Percentiles rank a stretch among this genome's conserved stretches.
These are phyloP conservation scores for Euproctis similis DNA, from an alignment of 2,888 invertebrate genomes.

Conservation along the genomic window DNA sequence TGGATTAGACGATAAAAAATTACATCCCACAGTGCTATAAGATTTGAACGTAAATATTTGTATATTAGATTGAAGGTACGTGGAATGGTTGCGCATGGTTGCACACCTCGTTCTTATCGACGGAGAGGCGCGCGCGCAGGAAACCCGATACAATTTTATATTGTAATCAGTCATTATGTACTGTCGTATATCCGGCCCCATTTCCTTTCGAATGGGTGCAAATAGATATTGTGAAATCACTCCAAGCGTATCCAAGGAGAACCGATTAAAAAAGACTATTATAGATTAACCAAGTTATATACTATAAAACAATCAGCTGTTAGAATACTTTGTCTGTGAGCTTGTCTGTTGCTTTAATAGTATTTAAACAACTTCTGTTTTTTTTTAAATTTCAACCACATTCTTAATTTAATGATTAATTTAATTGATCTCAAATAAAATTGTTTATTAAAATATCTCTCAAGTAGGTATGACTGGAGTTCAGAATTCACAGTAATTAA, in stretches of 20 bases:
- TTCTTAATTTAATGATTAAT: too few species aligned
- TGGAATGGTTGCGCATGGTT: slow-evolving; percentile 36
- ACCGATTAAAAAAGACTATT: too few species aligned
- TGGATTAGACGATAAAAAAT: slow-evolving; percentile 32
- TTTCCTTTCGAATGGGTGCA: slow-evolving; percentile 25
- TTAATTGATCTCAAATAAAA: too few species aligned
- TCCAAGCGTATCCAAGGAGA: slow-evolving; percentile 4
- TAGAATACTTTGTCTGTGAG: too few species aligned
- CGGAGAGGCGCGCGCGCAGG: slow-evolving; percentile 22
- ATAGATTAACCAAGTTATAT: too few species aligned
- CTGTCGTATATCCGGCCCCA: slow-evolving; percentile 33
- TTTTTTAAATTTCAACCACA: too few species aligned
- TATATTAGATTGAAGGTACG: slow-evolving; percentile 45
- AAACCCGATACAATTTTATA: slow-evolving; percentile 37
- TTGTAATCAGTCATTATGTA: slow-evolving; percentile 26
- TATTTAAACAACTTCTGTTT: too few species aligned
- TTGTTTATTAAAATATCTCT: too few species aligned
- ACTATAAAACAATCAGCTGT: too few species aligned
- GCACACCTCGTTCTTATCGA: slow-evolving; percentile 12
- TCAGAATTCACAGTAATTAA: too few species aligned
- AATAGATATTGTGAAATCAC: slow-evolving; percentile 6
- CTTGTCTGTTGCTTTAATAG: too few species aligned
- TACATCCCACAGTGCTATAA: slow-evolving; percentile 26
- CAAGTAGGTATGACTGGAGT: too few species aligned
- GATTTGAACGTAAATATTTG: slow-evolving; percentile 50